Evolutionary conservation across 2,113 vertebrate genomes (phyloP), one percentile per base, ranked within the genome.

Genomic region (Redunca redunca): DNA sequence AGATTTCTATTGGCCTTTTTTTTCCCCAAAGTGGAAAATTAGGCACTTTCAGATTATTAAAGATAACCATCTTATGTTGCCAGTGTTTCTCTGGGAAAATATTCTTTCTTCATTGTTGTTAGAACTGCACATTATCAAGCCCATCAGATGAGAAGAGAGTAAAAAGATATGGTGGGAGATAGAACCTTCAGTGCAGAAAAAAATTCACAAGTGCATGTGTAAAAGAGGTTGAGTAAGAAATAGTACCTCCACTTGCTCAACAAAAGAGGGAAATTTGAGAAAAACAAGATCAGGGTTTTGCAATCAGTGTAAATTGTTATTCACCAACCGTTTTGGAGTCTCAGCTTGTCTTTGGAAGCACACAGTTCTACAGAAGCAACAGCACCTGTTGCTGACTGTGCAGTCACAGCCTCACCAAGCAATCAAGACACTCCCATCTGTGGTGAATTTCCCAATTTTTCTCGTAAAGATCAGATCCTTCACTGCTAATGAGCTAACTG

Each of bases 361-460:
- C 71, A 10, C 92, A 94, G 48, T 50, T 74, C 71, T 8, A 36
- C 80, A 64, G 77, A 94, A 50, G 26, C 92, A 33, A 25, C 50
- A 67, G 90, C 98, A 98, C 97, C 97, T 98, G 97, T 97, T 98
- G 97, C 97, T 98, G 97, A 98, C 97, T 94, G 81, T 84, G 98
- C 97, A 97, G 88, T 64, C 93, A 36, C 96, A 95, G 94, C 91
- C 78, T 86, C 91, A 28, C 94, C 33, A 60, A 87, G 97, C 92
- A 98, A 98, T 98, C 98, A 98, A 96, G 96, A 91, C 97, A 77
- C 80, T 78, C 96, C 97, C 98, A 96, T 98, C 97, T 98, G 97
- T 52, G 86, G 90, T 6, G 92, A 98, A 98, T 97, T 88, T 98
- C 97, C 97, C 96, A 57, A 55, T 95, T 94, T 97, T 67, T 93